A percentile compares a stretch with the other conserved stretches of the same genome.
Conservation (phyloP, 1,140 invertebrate genomes). For the Tetramorium simillimum region DNA sequence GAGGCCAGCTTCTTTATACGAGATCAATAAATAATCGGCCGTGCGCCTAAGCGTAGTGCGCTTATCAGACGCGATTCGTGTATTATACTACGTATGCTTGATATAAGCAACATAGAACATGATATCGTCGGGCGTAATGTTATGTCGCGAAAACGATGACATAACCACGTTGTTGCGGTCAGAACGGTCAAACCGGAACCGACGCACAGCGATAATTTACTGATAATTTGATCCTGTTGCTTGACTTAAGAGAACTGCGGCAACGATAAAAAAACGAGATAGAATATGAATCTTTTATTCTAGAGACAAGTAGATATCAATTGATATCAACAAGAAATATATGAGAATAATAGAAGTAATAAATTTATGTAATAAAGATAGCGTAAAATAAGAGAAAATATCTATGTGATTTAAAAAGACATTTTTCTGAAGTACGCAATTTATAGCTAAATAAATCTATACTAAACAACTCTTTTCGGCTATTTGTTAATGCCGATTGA, state of each 20-base stretch:
- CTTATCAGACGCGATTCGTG: constrained; percentile 36
- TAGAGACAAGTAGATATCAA: neutral
- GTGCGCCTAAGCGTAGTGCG: neutral
- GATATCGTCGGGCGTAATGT: neutral
- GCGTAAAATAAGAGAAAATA: neutral
- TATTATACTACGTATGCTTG: neutral
- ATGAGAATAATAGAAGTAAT: neutral
- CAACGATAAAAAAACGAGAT: neutral
- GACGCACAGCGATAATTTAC: constrained; percentile 48
- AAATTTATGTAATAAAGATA: neutral
- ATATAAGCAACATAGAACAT: neutral
- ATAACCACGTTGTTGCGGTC: constrained; percentile 56
- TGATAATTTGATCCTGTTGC: constrained; percentile 57
- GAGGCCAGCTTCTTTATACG: constrained; percentile 26
- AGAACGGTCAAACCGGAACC: constrained; percentile 17
- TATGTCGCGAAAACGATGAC: constrained; percentile 56
- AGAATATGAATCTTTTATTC: neutral
- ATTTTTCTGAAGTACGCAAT: too few relatives aligned
- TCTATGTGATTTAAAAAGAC: too few relatives aligned
- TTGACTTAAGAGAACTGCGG: neutral
- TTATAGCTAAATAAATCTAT: too few relatives aligned
- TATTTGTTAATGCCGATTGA: too few relatives aligned
- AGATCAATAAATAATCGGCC: constrained; percentile 48
- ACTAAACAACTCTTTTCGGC: too few relatives aligned
- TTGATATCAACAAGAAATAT: neutral